These are phyloP conservation scores for Rhinoderma darwinii DNA, from an alignment of 2,113 vertebrate genomes.

Conservation along the genomic window DNA sequence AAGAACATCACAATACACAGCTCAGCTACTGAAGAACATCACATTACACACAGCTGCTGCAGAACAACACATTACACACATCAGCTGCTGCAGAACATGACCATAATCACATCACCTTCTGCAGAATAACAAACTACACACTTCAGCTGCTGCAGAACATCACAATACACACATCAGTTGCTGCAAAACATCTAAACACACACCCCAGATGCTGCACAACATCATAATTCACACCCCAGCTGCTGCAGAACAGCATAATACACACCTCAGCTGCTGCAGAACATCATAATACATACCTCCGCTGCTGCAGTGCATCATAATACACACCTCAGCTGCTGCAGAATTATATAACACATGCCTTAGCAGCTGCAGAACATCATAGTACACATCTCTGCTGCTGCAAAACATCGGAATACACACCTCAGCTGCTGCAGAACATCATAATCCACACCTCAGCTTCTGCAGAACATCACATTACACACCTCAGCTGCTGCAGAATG, in stretches of 20 bases:
- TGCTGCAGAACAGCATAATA: too few relatives aligned
- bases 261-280: too few relatives aligned
- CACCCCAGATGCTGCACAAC: background rate
- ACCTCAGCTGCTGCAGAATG: too few relatives aligned
- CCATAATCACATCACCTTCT: background rate
- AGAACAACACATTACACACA: background rate
- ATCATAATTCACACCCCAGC: too few relatives aligned
- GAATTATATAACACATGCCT: too few relatives aligned
- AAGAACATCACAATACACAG: background rate
- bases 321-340: background rate
- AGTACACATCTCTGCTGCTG: too few relatives aligned
- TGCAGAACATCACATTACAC: background rate
- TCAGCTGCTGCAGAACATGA: background rate
- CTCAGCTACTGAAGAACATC: background rate
- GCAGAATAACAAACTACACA: background rate
- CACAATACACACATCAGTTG: background rate
- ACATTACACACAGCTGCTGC: background rate
- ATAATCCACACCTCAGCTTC: background rate
- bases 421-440: too few relatives aligned
- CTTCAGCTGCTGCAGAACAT: background rate
- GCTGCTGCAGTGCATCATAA: too few relatives aligned
- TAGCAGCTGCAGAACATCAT: too few relatives aligned
- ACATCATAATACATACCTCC: too few relatives aligned
- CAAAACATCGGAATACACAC: too few relatives aligned
- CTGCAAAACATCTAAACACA: background rate